Evolutionary conservation across 2,888 invertebrate species (phyloP).

Genomic region (Cosmopolites sordidus): DNA sequence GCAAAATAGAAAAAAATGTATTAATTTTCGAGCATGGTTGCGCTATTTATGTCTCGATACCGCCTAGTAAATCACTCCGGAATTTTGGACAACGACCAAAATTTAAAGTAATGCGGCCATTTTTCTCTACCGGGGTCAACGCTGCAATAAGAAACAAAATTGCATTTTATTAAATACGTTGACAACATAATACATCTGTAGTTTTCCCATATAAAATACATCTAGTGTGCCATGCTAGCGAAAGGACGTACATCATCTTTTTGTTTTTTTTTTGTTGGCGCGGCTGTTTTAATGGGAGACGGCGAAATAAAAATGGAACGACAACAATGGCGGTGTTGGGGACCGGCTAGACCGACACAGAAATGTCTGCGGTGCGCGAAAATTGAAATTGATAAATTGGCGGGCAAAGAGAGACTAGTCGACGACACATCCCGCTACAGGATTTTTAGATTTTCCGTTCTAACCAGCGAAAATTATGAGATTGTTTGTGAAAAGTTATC

Average conservation of each 20-base stretch:
- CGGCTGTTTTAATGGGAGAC: not conserved
- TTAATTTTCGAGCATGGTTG: too few relatives aligned
- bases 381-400: conserved; percentile 1
- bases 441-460: not conserved
- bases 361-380: conserved; percentile 14
- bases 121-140: conserved; percentile 5
- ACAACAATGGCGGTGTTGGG: too few relatives aligned
- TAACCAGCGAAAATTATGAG: too few relatives aligned
- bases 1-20: too few relatives aligned
- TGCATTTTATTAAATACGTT: conserved; percentile 29
- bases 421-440: too few relatives aligned
- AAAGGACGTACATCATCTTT: too few relatives aligned
- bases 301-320: not conserved
- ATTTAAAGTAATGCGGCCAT: conserved; percentile 19
- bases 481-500: too few relatives aligned
- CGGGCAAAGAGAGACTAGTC: too few relatives aligned
- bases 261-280: too few relatives aligned
- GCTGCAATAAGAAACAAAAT: not conserved
- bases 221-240: too few relatives aligned
- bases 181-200: conserved; percentile 33
- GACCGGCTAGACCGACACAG: conserved; percentile 19
- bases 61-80: not conserved
- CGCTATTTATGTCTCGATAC: not conserved
- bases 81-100: conserved; percentile 22
- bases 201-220: conserved; percentile 18